Conservation (phyloP, 64 coral and sea anemone species). For the Pocillopora damicornis region DNA sequence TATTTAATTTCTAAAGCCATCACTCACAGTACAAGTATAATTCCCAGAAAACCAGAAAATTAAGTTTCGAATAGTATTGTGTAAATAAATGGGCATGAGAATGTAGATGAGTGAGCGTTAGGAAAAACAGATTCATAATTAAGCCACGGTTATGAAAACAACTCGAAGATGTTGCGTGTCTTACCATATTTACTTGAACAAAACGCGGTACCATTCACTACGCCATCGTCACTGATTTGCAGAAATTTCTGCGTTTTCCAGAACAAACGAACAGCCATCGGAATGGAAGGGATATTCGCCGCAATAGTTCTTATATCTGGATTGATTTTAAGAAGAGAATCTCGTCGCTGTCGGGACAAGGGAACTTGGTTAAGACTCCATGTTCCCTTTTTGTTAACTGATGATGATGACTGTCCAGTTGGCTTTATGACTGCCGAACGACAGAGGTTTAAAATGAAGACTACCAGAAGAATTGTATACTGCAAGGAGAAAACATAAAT, state of each 20-base stretch:
- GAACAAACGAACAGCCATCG: conserved; percentile 9
- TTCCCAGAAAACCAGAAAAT: too few relatives aligned
- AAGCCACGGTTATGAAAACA: too few relatives aligned
- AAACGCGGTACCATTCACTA: not conserved
- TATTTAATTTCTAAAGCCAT: too few relatives aligned
- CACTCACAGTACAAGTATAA: too few relatives aligned
- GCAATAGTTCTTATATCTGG: not conserved
- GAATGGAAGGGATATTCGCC: not conserved
- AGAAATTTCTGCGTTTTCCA: conserved; percentile 31
- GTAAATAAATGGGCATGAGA: too few relatives aligned
- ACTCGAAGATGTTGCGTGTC: not conserved
- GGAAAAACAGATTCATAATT: too few relatives aligned
- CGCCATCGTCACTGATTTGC: conserved; percentile 26
- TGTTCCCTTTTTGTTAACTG: not conserved
- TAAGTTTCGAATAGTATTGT: too few relatives aligned
- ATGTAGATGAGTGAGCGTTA: too few relatives aligned
- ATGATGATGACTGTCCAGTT: not conserved
- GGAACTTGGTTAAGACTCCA: not conserved
- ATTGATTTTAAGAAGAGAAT: not conserved
- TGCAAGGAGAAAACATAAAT: not conserved
- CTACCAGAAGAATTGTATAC: not conserved
- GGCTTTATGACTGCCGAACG: conserved; percentile 3
- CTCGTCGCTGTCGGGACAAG: not conserved
- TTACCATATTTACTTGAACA: conserved; percentile 34
- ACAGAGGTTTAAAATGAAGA: conserved; percentile 9